phyloP scores from a whole-genome alignment of 2,888 invertebrate species.

The Trichopoda pennipes region DNA sequence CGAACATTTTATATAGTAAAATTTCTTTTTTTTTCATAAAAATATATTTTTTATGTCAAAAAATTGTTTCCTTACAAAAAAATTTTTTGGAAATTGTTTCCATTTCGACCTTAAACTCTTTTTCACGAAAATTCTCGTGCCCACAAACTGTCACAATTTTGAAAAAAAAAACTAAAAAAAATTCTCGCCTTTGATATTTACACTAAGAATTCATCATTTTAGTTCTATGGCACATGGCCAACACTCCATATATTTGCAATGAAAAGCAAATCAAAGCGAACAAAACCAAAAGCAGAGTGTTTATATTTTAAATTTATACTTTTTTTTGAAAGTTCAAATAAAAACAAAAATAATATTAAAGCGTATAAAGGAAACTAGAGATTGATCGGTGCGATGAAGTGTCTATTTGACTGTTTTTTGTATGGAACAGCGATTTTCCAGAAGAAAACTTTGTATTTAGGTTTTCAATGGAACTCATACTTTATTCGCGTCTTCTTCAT shows the following conservation, averaged over 20 bases:
- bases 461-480: slow-evolving; percentile 64
- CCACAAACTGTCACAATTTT: too few species aligned
- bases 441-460: slow-evolving; percentile 61
- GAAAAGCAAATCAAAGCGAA: slow-evolving; percentile 54
- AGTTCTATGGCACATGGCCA: background rate
- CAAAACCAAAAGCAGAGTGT: slow-evolving; percentile 18
- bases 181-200: too few species aligned
- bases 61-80: too few species aligned
- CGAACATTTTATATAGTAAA: too few species aligned
- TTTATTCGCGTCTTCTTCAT: slow-evolving; percentile 22
- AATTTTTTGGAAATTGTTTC: too few species aligned
- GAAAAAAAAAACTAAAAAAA: too few species aligned
- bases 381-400: slow-evolving; percentile 69
- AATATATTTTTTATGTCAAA: too few species aligned
- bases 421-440: slow-evolving; percentile 63
- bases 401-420: slow-evolving; percentile 68
- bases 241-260: slow-evolving; percentile 45
- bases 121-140: too few species aligned
- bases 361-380: slow-evolving; percentile 47
- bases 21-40: too few species aligned
- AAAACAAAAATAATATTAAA: slow-evolving; percentile 12
- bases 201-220: slow-evolving; percentile 2
- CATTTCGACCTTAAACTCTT: too few species aligned
- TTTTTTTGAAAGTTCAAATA: slow-evolving; percentile 51
- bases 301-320: slow-evolving; percentile 39